These are phyloP conservation scores for Sphaerophoria taeniata DNA, from an alignment of 2,888 invertebrate genomes.

Conservation along the genomic window DNA sequence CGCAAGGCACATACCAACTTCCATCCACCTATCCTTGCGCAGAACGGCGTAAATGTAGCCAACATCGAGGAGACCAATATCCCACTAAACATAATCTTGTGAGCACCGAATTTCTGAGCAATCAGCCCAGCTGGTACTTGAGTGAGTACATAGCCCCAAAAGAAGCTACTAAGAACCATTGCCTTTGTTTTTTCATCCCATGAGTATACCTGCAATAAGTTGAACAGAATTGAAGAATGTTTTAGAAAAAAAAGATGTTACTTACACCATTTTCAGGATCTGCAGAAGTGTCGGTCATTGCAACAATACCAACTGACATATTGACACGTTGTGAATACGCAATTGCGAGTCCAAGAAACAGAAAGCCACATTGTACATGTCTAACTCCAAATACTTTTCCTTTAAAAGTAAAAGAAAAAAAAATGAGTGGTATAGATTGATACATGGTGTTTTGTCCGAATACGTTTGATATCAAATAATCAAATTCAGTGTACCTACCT, in stretches of 20 bases:
- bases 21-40: slow-evolving; percentile 87
- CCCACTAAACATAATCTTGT: slow-evolving; percentile 84
- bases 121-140: slow-evolving; percentile 87
- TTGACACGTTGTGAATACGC: slow-evolving; percentile 87
- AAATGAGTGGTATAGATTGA: too few species aligned
- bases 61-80: slow-evolving; percentile 85
- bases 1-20: slow-evolving; percentile 85
- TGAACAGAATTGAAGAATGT: not conserved
- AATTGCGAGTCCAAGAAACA: slow-evolving; percentile 85
- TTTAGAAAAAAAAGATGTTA: too few species aligned
- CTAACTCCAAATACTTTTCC: slow-evolving; percentile 84
- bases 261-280: slow-evolving; percentile 79
- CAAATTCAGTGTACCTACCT: too few species aligned
- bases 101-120: slow-evolving; percentile 88
- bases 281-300: slow-evolving; percentile 86
- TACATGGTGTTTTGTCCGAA: not conserved
- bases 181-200: slow-evolving; percentile 83
- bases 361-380: slow-evolving; percentile 85
- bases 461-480: not conserved
- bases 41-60: slow-evolving; percentile 87
- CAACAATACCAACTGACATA: slow-evolving; percentile 89
- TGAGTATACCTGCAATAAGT: not conserved
- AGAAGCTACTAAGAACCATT: slow-evolving; percentile 88
- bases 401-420: slow-evolving; percentile 58
- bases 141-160: slow-evolving; percentile 89